Percentiles rank a stretch among this genome's conserved stretches.
Conservation (phyloP, 2,113 vertebrate species). For the Empidonax traillii region DNA sequence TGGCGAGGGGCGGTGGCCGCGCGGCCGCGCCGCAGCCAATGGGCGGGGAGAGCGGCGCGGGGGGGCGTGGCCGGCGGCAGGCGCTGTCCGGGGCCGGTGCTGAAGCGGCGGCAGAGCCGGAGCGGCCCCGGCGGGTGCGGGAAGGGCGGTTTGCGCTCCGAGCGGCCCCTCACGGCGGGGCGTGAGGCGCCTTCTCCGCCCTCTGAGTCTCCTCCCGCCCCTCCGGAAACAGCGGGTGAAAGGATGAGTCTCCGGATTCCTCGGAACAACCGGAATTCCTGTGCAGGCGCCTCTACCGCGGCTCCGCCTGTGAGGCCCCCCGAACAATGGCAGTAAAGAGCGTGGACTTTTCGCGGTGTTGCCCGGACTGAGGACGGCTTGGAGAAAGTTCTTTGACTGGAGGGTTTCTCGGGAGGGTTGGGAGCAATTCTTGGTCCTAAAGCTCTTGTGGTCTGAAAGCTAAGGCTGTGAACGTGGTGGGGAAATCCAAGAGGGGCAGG, state of each 20-base stretch:
- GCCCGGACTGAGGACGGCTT: background rate
- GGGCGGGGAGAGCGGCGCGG: background rate
- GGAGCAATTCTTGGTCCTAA: background rate
- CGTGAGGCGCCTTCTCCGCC: too few relatives aligned
- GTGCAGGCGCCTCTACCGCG: background rate
- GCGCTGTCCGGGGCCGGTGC: conserved; percentile 43
- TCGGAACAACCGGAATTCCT: background rate
- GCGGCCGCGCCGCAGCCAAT: background rate
- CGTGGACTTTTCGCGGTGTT: background rate
- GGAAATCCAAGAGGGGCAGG: background rate
- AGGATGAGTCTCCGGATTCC: background rate
- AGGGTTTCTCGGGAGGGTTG: background rate
- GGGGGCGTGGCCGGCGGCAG: background rate
- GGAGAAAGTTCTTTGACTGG: background rate
- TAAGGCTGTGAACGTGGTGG: background rate
- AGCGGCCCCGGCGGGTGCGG: background rate
- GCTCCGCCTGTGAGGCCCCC: background rate
- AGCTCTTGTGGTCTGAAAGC: background rate
- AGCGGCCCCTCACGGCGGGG: background rate
- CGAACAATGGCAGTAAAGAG: background rate
- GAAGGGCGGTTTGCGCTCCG: too few relatives aligned
- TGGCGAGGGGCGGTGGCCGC: background rate
- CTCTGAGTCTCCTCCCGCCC: background rate
- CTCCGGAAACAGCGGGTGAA: background rate
- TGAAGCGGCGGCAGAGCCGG: background rate